Base-by-base conservation (phyloP, 2,888 invertebrate species). In the Stenolophus ochropezus region DNA sequence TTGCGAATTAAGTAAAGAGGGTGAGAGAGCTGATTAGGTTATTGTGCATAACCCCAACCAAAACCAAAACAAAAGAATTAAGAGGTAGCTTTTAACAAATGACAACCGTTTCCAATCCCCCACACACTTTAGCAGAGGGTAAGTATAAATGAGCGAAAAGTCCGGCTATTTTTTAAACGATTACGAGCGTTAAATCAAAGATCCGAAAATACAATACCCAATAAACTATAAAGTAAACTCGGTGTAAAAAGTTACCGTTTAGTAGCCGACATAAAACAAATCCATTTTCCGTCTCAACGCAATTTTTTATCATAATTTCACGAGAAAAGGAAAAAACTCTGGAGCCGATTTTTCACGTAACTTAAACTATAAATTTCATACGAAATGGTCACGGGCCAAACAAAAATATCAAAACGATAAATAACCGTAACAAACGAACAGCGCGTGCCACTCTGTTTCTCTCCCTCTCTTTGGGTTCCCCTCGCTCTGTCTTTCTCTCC, bases 401-500 rank as follows among this genome's bases (percentile, higher is more conserved):
- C 69, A 77, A 77, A 77, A 77, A 71, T 79, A 79, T 79, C 79
- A 79, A 79, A 79, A 71, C 79, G 51, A 79, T 79, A 79, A 79
- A 79, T 79, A 69, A 79, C 79, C 79, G 27, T 71, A 79, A 78
- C 65, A 61, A 78, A 78, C 78, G 78, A 51, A 47, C 47, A 49
- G 51, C 75, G 75, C 65, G 65, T 69, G 51, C 53, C 27, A 23
- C 53, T 14, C 27, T 4, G 11, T 42, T 23, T 53, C 27, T 27
- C n/a, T 53, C 75, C 18, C 33, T 27, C 20, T 6, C 73, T 14
- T 27, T 16, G 14, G 11, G 11, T 49, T 11, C 6, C 3, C 8
- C 49, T 78, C 56, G 0, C 51, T 47, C 76, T 27, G 79, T 82
- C 76, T 84, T 78, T 83, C 71, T 80, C 83, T 83, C 77, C 82